These are phyloP conservation scores for Tanypteryx hageni DNA, from an alignment of 2,888 invertebrate species.

Conservation along the genomic window DNA sequence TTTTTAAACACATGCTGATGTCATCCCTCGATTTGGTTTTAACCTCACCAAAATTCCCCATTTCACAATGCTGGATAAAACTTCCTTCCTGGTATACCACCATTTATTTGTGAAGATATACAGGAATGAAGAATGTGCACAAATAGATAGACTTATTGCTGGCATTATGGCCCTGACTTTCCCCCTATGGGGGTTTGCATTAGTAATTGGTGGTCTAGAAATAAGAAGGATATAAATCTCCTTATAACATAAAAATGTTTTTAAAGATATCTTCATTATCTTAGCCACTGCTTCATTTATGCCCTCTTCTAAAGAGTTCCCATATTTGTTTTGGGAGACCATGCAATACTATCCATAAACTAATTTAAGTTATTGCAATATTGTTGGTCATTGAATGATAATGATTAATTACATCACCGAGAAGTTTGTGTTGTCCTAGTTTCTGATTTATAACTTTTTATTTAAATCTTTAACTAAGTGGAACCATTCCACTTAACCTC, in stretches of 20 bases:
- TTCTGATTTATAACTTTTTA: slow-evolving; percentile 27
- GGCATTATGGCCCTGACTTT: slow-evolving; percentile 59
- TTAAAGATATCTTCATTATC: background rate
- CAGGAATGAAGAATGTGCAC: slow-evolving; percentile 53
- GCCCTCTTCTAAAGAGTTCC: background rate
- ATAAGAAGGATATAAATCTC: slow-evolving; percentile 45
- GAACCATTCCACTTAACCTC: background rate
- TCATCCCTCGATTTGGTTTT: slow-evolving; percentile 19
- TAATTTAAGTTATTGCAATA: slow-evolving; percentile 39
- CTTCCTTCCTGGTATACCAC: slow-evolving; percentile 51
- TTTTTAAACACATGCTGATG: background rate
- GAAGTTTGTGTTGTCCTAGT: background rate
- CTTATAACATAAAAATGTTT: background rate
- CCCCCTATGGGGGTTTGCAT: slow-evolving; percentile 62
- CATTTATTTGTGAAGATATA: slow-evolving; percentile 53
- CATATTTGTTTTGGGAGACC: slow-evolving; percentile 44
- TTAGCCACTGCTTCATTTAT: background rate
- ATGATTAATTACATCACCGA: slow-evolving; percentile 30
- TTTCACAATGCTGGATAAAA: slow-evolving; percentile 22
- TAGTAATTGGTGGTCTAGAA: slow-evolving; percentile 51
- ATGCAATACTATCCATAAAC: slow-evolving; percentile 39
- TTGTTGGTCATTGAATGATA: slow-evolving; percentile 44
- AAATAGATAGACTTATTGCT: slow-evolving; percentile 58
- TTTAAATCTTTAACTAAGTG: slow-evolving; percentile 27
- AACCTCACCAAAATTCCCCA: background rate